phyloP scores from a whole-genome alignment of 2,113 vertebrate species.

The Crocuta crocuta region DNA sequence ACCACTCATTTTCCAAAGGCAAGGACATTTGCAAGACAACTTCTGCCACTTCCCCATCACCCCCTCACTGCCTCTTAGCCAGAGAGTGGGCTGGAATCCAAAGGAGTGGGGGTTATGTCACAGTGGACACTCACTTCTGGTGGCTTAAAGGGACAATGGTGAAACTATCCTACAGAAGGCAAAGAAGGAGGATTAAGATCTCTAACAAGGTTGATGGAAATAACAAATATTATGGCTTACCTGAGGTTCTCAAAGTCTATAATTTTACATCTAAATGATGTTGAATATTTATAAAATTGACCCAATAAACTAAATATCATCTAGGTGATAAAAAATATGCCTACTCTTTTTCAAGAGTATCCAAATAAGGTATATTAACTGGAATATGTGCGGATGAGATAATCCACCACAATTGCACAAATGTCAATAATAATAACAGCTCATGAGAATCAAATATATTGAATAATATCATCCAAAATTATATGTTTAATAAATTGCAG shows the following conservation, averaged over 20 bases:
- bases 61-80: background rate
- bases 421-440: background rate
- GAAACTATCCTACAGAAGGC: background rate
- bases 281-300: conserved; percentile 10
- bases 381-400: background rate
- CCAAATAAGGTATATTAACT: background rate
- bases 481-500: background rate
- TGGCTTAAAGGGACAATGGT: background rate
- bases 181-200: background rate
- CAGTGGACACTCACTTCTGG: background rate
- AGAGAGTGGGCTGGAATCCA: background rate
- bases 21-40: background rate
- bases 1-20: background rate
- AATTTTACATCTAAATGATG: background rate
- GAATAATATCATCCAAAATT: background rate
- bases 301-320: background rate
- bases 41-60: background rate
- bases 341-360: background rate
- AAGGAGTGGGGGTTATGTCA: background rate
- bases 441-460: background rate
- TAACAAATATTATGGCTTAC: background rate
- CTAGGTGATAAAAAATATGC: background rate
- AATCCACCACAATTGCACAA: background rate
- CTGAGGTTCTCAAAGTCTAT: background rate
- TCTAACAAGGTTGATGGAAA: background rate